Conservation (phyloP, 2,797 vertebrate genomes). For the Coccyzus lansbergi region DNA sequence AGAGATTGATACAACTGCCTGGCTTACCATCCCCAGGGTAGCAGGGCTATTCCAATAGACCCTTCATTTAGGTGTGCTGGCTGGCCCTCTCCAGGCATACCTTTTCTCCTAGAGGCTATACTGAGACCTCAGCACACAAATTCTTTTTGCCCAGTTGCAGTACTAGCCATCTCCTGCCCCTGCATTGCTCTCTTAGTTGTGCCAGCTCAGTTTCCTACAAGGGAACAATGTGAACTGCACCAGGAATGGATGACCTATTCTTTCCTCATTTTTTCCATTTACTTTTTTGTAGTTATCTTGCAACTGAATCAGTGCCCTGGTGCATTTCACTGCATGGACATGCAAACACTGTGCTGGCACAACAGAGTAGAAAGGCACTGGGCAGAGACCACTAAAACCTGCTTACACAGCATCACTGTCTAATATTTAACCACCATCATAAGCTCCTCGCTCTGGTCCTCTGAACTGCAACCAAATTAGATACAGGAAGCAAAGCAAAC, state of each 20-base stretch:
- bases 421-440: not conserved
- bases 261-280: not conserved
- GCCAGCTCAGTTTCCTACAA: not conserved
- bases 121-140: not conserved
- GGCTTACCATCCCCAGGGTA: not conserved
- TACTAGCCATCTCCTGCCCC: too few species aligned
- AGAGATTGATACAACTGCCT: not conserved
- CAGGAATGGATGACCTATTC: not conserved
- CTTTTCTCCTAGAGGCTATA: not conserved
- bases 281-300: not conserved
- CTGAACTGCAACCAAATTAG: not conserved
- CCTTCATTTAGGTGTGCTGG: not conserved
- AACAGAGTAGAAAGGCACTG: not conserved
- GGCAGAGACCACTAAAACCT: not conserved
- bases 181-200: rapidly evolving
- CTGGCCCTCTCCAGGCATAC: not conserved
- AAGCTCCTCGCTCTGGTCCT: not conserved
- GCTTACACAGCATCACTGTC: not conserved
- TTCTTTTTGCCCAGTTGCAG: not conserved
- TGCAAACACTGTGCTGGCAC: not conserved
- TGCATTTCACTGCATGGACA: not conserved
- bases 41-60: rapidly evolving
- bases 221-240: not conserved
- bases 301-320: not conserved
- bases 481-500: not conserved